Evolutionary conservation across 2,113 vertebrate species (phyloP), one percentile per base, ranked within the genome.

Genomic region (Paramormyrops kingsleyae): DNA sequence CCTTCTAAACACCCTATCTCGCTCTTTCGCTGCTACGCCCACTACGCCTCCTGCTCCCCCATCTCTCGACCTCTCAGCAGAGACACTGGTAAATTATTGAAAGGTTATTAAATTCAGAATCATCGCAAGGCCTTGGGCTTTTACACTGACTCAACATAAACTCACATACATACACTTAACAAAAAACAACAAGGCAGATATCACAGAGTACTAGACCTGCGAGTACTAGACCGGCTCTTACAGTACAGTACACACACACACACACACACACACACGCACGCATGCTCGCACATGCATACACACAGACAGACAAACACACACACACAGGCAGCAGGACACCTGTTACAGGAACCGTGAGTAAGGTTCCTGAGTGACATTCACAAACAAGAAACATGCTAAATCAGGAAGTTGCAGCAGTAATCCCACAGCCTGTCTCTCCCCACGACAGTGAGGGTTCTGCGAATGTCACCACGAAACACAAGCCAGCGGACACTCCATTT

Each of bases 81-180:
- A 74, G 56, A 87, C 90, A 59, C 66, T 88, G 15, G 83, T 92
- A 77, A 92, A 92, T 92, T 90, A 92, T 92, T 92, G 83, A 92
- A 88, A 92, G 83, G 87, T 90, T 90, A 91, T 92, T 92, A 90
- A 91, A 91, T 89, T 92, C 88, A 84, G 91, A 87, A 74, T 85
- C 88, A 90, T 90, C 62, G 42, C 53, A 59, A 27, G 87, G 74
- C 89, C 90, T 35, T 49, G 31, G 87, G 90, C 87, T 35, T 56
- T 31, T 49, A 56, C 91, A 89, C 88, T 56, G 74, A 83, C 89
- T 89, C 88, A 42, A 89, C 89, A 46, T 47, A 77, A 56, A 84
- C 80, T 84, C 80, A 47, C 31, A 83, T n/a, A 21, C 88, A 70
- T 53, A 74, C 62, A 42, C n/a, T 52, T 52, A 87, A 8, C 39